Evolutionary conservation across 2,888 invertebrate genomes (phyloP).

Genomic region (Cephus sareptanus): DNA sequence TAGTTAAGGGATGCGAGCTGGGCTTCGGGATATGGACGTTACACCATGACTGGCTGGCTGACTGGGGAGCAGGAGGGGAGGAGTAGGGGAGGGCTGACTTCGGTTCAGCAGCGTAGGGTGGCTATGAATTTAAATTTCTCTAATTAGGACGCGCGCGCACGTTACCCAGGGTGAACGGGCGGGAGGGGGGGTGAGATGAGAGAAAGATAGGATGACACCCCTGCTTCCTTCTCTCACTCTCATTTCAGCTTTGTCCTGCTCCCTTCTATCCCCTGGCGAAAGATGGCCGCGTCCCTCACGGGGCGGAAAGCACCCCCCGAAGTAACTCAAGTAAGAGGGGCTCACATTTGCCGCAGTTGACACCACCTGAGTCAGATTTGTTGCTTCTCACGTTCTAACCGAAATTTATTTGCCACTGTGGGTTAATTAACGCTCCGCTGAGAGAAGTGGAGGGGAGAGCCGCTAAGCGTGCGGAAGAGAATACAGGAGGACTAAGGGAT

Average conservation of each 20-base stretch:
- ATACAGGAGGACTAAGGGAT: not conserved
- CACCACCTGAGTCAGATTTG: constrained; percentile 66
- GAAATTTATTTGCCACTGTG: constrained; percentile 63
- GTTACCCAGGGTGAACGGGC: constrained; percentile 8
- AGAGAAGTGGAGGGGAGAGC: not conserved
- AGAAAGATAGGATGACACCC: constrained; percentile 21
- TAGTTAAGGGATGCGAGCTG: constrained; percentile 48
- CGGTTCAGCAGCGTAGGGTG: constrained; percentile 52
- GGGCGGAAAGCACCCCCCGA: constrained; percentile 28
- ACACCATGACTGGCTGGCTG: not conserved
- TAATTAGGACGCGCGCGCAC: constrained; percentile 60
- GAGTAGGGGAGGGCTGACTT: constrained; percentile 26
- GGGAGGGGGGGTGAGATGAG: constrained; percentile 10
- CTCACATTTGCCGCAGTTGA: constrained; percentile 54
- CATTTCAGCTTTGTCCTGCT: constrained; percentile 9
- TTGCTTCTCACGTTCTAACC: constrained; percentile 66
- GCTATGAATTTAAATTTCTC: constrained; percentile 65
- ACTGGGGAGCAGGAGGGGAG: constrained; percentile 13
- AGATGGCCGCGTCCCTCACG: constrained; percentile 14
- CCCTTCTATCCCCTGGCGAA: constrained; percentile 31
- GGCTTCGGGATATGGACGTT: constrained; percentile 1
- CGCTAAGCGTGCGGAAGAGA: not conserved
- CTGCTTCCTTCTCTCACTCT: constrained; percentile 23
- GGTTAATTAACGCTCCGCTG: constrained; percentile 57
- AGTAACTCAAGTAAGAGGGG: constrained; percentile 56